A percentile compares a stretch with the other conserved stretches of the same genome.
Conservation (phyloP, 2,888 invertebrate species). For the Polymixis flavicincta region DNA sequence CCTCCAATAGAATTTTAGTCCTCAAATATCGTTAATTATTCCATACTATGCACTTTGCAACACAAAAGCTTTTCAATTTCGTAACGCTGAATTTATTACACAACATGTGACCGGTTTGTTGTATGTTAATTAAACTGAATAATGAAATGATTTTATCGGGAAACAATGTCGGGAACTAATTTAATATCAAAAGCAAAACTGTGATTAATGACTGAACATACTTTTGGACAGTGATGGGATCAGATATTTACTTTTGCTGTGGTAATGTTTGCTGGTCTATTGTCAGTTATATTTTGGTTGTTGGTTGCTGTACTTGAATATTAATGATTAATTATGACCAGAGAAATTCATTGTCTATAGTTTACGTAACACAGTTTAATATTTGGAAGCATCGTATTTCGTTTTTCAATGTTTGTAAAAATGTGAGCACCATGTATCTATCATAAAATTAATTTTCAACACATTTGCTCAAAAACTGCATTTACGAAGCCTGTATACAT, state of each 20-base stretch:
- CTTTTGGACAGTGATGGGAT: slow-evolving; percentile 26
- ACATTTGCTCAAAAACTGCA: too few relatives aligned
- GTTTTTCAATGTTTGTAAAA: too few relatives aligned
- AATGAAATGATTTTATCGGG: slow-evolving; percentile 73
- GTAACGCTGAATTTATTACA: slow-evolving; percentile 61
- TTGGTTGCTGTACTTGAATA: background rate
- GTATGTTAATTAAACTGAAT: slow-evolving; percentile 75
- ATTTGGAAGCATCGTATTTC: background rate
- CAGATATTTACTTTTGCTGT: slow-evolving; percentile 15
- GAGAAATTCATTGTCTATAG: background rate
- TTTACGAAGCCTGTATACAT: too few relatives aligned
- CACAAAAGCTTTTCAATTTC: slow-evolving; percentile 67
- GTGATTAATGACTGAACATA: slow-evolving; percentile 37
- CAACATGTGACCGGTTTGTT: slow-evolving; percentile 56
- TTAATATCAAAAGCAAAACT: slow-evolving; percentile 53
- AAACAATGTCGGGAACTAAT: slow-evolving; percentile 68
- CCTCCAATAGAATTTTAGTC: slow-evolving; percentile 29
- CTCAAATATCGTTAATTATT: slow-evolving; percentile 56
- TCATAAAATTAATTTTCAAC: too few relatives aligned
- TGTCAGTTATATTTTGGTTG: background rate
- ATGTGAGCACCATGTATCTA: too few relatives aligned
- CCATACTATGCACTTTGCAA: slow-evolving; percentile 46
- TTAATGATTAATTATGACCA: background rate
- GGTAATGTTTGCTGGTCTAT: slow-evolving; percentile 3
- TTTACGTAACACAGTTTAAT: background rate